phyloP scores from a whole-genome alignment of 2,888 invertebrate species.

The Luperina nickerlii region DNA sequence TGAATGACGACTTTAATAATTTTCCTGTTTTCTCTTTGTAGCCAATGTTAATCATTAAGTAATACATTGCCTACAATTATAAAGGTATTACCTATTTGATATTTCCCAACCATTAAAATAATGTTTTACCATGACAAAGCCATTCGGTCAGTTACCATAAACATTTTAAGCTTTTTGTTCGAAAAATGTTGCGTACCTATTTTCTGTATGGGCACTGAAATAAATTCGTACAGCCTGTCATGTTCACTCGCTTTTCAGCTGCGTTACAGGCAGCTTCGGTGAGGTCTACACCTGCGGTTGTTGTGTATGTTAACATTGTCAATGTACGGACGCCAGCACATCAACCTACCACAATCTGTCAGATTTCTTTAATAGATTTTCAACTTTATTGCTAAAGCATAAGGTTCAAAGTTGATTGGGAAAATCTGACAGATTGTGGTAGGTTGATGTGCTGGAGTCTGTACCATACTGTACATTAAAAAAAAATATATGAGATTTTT shows the following conservation, averaged over 20 bases:
- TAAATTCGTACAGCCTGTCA: conserved; percentile 34
- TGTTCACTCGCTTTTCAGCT: conserved; percentile 30
- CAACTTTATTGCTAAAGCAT: too few species aligned
- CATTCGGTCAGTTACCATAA: not conserved
- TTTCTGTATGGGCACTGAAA: conserved; percentile 22
- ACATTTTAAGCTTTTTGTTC: not conserved
- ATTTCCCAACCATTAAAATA: not conserved
- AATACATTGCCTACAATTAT: not conserved
- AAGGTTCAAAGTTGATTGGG: too few species aligned
- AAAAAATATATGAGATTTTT: too few species aligned
- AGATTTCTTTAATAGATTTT: too few species aligned
- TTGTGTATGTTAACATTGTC: conserved; percentile 1
- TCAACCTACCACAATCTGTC: too few species aligned
- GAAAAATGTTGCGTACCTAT: conserved; percentile 4
- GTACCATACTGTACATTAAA: not conserved
- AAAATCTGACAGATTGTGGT: too few species aligned
- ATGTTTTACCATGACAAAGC: conserved; percentile 11
- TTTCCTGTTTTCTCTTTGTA: conserved; percentile 28
- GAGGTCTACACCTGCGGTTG: not conserved
- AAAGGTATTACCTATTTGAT: too few species aligned
- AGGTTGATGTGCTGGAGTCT: too few species aligned
- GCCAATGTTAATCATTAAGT: not conserved
- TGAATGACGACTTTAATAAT: not conserved
- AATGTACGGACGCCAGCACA: too few species aligned
- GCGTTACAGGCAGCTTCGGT: conserved; percentile 9